These are phyloP conservation scores for Epicauta chinensis DNA, from an alignment of 1,140 invertebrate species.

Conservation along the genomic window DNA sequence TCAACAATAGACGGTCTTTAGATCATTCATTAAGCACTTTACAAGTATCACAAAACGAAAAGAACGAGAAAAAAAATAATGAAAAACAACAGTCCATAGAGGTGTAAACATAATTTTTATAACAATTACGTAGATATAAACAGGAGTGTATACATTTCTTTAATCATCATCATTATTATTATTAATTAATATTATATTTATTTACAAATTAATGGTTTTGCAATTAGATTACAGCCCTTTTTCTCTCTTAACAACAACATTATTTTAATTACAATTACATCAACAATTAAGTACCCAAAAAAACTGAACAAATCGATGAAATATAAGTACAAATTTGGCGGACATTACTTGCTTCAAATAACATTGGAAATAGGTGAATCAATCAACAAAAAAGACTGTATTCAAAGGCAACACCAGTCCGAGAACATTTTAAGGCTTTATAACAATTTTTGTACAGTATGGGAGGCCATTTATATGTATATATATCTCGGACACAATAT, in stretches of 20 bases:
- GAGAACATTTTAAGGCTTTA: constrained; percentile 15
- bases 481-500: constrained; percentile 5
- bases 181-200: constrained; percentile 13
- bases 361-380: neutral
- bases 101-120: constrained; percentile 22
- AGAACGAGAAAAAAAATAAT: constrained; percentile 9
- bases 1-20: constrained; percentile 4
- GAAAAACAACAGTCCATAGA: constrained; percentile 26
- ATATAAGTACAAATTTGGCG: neutral
- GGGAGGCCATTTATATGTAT: neutral
- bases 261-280: constrained; percentile 5
- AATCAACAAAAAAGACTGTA: constrained; percentile 14
- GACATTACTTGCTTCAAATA: too few species aligned
- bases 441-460: constrained; percentile 16
- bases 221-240: constrained; percentile 17
- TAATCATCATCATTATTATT: neutral
- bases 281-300: constrained; percentile 10
- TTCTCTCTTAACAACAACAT: constrained; percentile 13
- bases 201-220: constrained; percentile 11
- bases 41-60: constrained; percentile 16
- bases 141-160: constrained; percentile 22
- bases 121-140: constrained; percentile 26
- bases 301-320: constrained; percentile 1
- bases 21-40: constrained; percentile 12
- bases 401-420: constrained; percentile 12